These are phyloP conservation scores for Paraescarpia echinospica DNA, from an alignment of 1,140 invertebrate species.

Conservation along the genomic window DNA sequence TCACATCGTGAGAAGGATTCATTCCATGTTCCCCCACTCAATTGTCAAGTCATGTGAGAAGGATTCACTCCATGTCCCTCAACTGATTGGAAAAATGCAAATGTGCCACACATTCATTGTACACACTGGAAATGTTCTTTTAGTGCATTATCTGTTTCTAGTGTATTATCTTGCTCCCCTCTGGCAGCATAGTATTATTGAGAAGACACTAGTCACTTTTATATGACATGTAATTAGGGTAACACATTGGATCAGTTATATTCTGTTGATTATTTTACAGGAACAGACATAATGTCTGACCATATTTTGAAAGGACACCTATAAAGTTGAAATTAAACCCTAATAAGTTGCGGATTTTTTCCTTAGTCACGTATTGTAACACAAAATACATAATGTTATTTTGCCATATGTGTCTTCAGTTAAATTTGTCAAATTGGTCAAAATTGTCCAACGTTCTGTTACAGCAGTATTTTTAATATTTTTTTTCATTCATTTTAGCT, in stretches of 20 bases:
- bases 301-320: background rate
- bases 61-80: too few species aligned
- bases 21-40: too few species aligned
- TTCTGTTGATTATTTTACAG: background rate
- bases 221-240: background rate
- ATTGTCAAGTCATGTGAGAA: too few species aligned
- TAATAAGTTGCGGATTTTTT: background rate
- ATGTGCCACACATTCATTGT: too few species aligned
- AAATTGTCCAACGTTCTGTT: too few species aligned
- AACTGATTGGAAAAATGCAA: too few species aligned
- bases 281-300: background rate
- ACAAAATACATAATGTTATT: background rate
- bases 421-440: background rate
- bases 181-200: background rate
- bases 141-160: background rate
- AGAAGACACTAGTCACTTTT: background rate
- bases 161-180: background rate
- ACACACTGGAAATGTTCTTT: background rate
- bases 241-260: background rate
- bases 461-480: too few species aligned
- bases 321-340: background rate
- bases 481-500: too few species aligned
- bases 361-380: background rate
- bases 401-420: background rate
- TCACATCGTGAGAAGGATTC: too few species aligned